Evolutionary conservation across 2,113 vertebrate species (phyloP), one percentile per base, ranked within the genome.

Genomic region (Porphyrio hochstetteri): DNA sequence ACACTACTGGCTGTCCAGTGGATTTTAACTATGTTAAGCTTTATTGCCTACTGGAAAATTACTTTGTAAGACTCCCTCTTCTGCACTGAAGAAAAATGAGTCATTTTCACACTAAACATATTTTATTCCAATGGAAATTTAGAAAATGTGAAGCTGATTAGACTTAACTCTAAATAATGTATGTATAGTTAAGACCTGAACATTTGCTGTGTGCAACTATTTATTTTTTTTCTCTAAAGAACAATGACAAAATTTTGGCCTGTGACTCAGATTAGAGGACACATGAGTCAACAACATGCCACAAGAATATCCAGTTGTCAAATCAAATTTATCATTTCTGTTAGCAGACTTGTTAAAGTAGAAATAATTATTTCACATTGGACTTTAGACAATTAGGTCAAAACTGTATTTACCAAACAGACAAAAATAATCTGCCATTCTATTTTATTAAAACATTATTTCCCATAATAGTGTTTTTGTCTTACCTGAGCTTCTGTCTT

Each of bases 41-140:
- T 94, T 93, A 94, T 81, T 96, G 55, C 31, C 67, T 96, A 74
- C 82, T 80, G 27, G 60, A 92, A 92, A 91, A 94, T 24, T n/a
- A 55, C 38, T 86, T 93, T 87, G 24, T 84, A 88, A 88, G 57
- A 86, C 52, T 95, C 25, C 42, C 56, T 91, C 56, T 95, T 95
- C 80, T 88, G 10, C 36, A 70, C 64, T 88, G 82, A 86, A 79
- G 9, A 94, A 78, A 96, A 92, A 59, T 52, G 1, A 70, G 44
- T 46, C 13, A 24, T 50, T 82, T 95, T 96, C 74, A 78, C 38
- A 60, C 23, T 64, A 35, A 93, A 35, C 3, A 8, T 88, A 57
- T 61, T 94, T 94, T 92, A 93, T 92, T 90, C 33, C 16, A 67
- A 2, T 69, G 29, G 75, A 94, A 95, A 95, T 86, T 92, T 87